Base-by-base conservation (phyloP, 2,888 invertebrate species). In the Cephus rjabovi region DNA sequence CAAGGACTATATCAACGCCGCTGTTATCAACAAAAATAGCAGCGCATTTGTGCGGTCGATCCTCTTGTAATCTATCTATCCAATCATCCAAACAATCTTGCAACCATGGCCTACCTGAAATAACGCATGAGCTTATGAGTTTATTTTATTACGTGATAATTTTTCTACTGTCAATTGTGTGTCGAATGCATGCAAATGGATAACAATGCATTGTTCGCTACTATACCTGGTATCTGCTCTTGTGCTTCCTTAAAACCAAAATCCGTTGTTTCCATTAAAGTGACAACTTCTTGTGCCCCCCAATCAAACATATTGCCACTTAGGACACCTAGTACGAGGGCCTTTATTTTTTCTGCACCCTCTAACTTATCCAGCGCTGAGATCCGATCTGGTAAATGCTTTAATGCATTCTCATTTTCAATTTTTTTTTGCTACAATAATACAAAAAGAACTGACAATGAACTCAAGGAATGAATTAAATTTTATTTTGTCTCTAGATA, bases 291-390 rank as follows among this genome's bases (percentile, higher is more conserved):
- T 91, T 96, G 96, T 2, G 99, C 98, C 76, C 99, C 99, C 98
- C 98, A 98, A 92, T 99, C 99, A 93, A 99, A 99, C 93, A 99
- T 97, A 92, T 99, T 99, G 34, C 98, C 98, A 89, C 94, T 93
- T 69, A 95, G 90, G 70, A 95, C 89, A n/a, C 94, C 94, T 90
- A 93, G 89, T 34, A 93, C 92, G 31, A 95, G 87, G 75, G 93
- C 92, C 81, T 92, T 87, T 78, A 89, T 85, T 82, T 90, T 91
- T 81, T 88, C 88, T 9, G 81, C 76, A 23, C 88, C 94, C 74
- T 93, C 92, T 80, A 98, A 92, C 23, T 93, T 92, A 92, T 98
- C 97, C 78, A 98, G 92, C 84, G 94, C 93, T 71, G 93, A 91
- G 81, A 98, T 92, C 79, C 97, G 94, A 70, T 93, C 91, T 80